Percentiles rank a stretch among this genome's conserved stretches.
Evolutionary conservation across 1,140 invertebrate species (phyloP).

Genomic region (Cydia fagiglandana): DNA sequence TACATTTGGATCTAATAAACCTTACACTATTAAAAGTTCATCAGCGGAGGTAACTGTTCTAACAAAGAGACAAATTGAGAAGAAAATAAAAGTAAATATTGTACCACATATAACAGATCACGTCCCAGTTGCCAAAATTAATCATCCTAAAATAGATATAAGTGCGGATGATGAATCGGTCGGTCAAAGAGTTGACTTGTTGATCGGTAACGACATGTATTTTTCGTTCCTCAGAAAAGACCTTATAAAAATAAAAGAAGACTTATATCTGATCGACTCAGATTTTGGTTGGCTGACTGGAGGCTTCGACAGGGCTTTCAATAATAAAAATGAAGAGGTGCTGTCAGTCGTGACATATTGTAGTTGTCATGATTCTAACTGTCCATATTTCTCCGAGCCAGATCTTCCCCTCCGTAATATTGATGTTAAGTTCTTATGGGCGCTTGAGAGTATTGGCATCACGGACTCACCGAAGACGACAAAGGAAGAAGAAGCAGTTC

Average conservation of each 20-base stretch:
- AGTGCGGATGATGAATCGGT: constrained; percentile 24
- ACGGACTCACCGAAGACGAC: constrained; percentile 32
- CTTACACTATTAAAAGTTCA: constrained; percentile 21
- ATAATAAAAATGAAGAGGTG: not conserved
- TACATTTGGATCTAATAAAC: constrained; percentile 32
- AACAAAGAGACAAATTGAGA: not conserved
- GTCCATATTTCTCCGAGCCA: constrained; percentile 12
- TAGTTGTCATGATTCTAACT: not conserved
- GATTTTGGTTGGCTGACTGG: constrained; percentile 33
- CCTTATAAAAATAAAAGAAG: not conserved
- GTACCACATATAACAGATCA: constrained; percentile 27
- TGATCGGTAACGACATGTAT: constrained; percentile 35
- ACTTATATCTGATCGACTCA: constrained; percentile 23
- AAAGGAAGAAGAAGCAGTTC: constrained; percentile 26
- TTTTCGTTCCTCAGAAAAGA: constrained; percentile 24
- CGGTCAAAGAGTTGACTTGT: constrained; percentile 21
- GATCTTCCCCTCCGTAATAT: constrained; percentile 18
- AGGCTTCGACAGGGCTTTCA: not conserved
- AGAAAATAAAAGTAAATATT: constrained; percentile 8
- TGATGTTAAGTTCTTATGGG: constrained; percentile 22
- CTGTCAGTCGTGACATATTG: constrained; percentile 27
- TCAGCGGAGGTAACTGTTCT: not conserved
- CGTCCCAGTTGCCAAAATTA: not conserved
- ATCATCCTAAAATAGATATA: not conserved
- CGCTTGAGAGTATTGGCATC: constrained; percentile 33